phyloP scores from a whole-genome alignment of 2,888 invertebrate genomes.

The Byasa hedistus region DNA sequence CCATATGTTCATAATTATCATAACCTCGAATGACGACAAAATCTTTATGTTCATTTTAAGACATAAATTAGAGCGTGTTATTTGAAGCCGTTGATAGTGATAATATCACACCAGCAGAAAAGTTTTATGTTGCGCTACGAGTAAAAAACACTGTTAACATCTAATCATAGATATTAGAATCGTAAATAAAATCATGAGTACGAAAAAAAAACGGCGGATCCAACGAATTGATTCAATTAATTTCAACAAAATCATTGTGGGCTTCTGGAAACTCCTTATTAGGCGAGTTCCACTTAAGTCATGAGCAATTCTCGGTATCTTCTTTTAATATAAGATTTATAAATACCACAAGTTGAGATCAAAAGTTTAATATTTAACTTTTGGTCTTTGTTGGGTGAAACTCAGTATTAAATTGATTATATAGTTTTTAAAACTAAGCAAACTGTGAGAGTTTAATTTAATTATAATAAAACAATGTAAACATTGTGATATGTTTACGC shows the following conservation, averaged over 20 bases:
- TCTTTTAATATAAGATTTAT: neutral
- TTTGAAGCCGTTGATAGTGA: too few relatives aligned
- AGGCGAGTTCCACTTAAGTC: neutral
- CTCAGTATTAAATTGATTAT: neutral
- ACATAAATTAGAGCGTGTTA: too few relatives aligned
- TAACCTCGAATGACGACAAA: too few relatives aligned
- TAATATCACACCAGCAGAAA: too few relatives aligned
- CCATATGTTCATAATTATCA: too few relatives aligned
- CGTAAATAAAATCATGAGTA: too few relatives aligned
- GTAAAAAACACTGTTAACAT: too few relatives aligned
- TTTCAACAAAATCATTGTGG: neutral
- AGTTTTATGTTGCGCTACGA: too few relatives aligned
- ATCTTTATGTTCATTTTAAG: too few relatives aligned
- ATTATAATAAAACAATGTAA: neutral
- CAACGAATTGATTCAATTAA: slow-evolving; percentile 11
- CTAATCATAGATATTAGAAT: too few relatives aligned
- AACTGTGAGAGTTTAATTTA: too few relatives aligned
- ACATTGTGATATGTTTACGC: neutral
- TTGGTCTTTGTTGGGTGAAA: neutral
- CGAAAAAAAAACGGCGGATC: neutral
- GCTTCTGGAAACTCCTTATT: neutral
- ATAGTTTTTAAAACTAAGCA: neutral
- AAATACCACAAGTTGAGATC: neutral
- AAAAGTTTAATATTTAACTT: neutral
- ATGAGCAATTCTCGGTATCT: neutral